These are phyloP conservation scores for Diarsia rubi DNA, from an alignment of 2,888 invertebrate species.

Conservation along the genomic window DNA sequence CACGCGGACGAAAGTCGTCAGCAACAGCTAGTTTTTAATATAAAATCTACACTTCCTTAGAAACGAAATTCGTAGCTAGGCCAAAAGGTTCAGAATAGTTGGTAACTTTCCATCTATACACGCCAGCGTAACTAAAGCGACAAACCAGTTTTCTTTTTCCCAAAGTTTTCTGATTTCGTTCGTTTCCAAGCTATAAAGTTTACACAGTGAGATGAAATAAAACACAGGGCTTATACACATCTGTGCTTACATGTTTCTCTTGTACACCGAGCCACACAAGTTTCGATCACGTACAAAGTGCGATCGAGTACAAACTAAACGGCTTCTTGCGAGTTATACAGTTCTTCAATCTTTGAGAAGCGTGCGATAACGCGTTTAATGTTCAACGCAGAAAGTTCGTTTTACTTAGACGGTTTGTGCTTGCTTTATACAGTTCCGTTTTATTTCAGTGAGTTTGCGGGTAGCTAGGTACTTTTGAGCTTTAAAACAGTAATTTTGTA, in stretches of 20 bases:
- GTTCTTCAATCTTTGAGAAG: slow-evolving; percentile 53
- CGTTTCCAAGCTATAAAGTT: slow-evolving; percentile 49
- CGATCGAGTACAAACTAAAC: slow-evolving; percentile 78
- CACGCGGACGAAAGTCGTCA: neutral
- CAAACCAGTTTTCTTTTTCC: slow-evolving; percentile 34
- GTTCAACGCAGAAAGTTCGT: slow-evolving; percentile 67
- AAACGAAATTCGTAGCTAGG: slow-evolving; percentile 33
- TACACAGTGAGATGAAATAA: slow-evolving; percentile 65
- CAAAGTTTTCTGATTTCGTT: slow-evolving; percentile 55
- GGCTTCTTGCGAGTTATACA: slow-evolving; percentile 69
- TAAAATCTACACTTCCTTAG: neutral
- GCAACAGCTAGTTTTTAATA: neutral
- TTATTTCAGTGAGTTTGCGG: slow-evolving; percentile 62
- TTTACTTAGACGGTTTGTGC: slow-evolving; percentile 60
- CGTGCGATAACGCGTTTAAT: slow-evolving; percentile 67
- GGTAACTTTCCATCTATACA: slow-evolving; percentile 24
- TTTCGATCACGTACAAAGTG: slow-evolving; percentile 79
- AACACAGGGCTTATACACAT: slow-evolving; percentile 71
- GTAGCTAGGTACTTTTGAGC: slow-evolving; percentile 49
- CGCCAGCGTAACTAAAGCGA: slow-evolving; percentile 34
- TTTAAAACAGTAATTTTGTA: slow-evolving; percentile 40
- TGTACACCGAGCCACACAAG: slow-evolving; percentile 72
- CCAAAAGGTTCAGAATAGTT: slow-evolving; percentile 28
- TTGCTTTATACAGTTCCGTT: slow-evolving; percentile 64
- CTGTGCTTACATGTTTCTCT: slow-evolving; percentile 71